Evolutionary conservation across 2,113 vertebrate genomes (phyloP).

Genomic region (Cricetomys ansorgei): DNA sequence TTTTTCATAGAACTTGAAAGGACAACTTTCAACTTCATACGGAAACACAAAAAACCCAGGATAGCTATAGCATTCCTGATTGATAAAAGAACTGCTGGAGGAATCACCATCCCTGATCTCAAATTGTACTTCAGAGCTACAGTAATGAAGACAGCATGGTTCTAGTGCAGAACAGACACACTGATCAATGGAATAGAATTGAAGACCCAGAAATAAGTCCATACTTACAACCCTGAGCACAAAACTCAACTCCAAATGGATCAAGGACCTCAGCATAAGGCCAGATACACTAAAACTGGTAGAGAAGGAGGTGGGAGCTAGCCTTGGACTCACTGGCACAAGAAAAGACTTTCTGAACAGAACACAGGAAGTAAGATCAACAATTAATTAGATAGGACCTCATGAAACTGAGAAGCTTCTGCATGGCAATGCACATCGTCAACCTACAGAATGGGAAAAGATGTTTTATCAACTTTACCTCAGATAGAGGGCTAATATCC

Average conservation of each 20-base stretch:
- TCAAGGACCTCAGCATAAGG: background rate
- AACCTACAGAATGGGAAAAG: background rate
- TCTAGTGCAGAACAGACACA: background rate
- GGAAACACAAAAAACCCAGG: background rate
- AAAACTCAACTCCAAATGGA: background rate
- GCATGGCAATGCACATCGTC: background rate
- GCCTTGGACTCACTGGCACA: background rate
- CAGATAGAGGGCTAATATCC: background rate
- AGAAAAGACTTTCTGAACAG: background rate
- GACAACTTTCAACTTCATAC: background rate
- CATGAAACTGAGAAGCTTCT: background rate
- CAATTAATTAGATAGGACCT: background rate
- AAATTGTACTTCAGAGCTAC: background rate
- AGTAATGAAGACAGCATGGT: background rate
- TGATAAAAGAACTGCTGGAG: background rate
- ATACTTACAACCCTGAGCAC: background rate
- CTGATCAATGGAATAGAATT: background rate
- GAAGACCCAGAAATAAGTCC: background rate
- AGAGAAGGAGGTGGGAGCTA: background rate
- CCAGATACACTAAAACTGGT: background rate
- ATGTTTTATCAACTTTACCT: background rate
- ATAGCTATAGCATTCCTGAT: background rate
- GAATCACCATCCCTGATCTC: background rate
- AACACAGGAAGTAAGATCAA: background rate
- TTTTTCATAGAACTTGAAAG: background rate